Evolutionary conservation across 2,888 invertebrate species (phyloP).

Genomic region (Brenthis hecate): DNA sequence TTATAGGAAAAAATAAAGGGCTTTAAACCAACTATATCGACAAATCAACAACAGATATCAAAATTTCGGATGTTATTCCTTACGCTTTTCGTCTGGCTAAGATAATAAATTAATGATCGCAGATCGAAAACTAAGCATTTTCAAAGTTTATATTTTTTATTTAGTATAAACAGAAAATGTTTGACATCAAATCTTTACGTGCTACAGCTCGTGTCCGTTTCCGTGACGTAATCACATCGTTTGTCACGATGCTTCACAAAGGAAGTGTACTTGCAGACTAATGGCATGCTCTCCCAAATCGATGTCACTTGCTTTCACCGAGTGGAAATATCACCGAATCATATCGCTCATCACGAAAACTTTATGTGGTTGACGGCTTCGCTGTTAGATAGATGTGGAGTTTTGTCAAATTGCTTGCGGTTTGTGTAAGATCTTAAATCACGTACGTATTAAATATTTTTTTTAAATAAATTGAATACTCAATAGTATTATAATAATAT

Average conservation of each 20-base stretch:
- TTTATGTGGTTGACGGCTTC: constrained; percentile 10
- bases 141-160: not conserved
- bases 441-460: not conserved
- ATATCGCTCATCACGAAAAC: constrained; percentile 16
- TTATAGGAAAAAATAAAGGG: no score
- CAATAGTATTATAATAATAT: no score
- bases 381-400: constrained; percentile 11
- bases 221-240: constrained; percentile 55
- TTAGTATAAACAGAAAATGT: constrained; percentile 1
- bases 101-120: no score
- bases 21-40: no score
- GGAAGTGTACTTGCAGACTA: constrained; percentile 58
- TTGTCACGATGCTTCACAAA: constrained; percentile 60
- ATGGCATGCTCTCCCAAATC: constrained; percentile 52
- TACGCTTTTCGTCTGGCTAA: no score
- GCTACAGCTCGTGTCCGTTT: constrained; percentile 53
- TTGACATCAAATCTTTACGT: constrained; percentile 23
- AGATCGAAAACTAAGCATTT: no score
- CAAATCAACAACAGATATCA: no score
- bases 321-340: constrained; percentile 29
- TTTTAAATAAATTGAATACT: not conserved
- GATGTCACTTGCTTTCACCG: constrained; percentile 40
- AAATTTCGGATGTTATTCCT: no score
- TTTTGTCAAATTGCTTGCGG: constrained; percentile 13
- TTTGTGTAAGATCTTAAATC: constrained; percentile 3